These are phyloP conservation scores for Chironomus riparius DNA, from an alignment of 2,888 invertebrate species.

Conservation along the genomic window DNA sequence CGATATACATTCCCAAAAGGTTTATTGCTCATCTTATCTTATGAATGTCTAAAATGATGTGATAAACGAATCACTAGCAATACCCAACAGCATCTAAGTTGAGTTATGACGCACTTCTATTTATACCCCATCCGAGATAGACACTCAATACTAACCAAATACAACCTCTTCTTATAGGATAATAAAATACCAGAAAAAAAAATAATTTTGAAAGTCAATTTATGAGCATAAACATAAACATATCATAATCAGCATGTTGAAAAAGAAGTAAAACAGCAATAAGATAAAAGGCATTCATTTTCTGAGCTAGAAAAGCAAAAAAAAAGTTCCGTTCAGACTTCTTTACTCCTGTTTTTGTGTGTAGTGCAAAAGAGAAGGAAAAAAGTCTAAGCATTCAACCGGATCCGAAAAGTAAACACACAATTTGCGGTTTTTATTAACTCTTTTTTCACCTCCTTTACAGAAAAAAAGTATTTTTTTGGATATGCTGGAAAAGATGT, in stretches of 20 bases:
- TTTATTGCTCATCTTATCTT: too few relatives aligned
- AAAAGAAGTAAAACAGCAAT: not conserved
- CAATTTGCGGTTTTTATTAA: conserved; percentile 16
- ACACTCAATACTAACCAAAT: too few relatives aligned
- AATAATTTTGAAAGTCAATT: not conserved
- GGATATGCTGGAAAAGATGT: not conserved
- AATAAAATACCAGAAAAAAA: too few relatives aligned
- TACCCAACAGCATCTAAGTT: too few relatives aligned
- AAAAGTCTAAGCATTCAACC: not conserved
- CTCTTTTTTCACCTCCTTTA: not conserved
- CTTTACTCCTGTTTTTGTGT: not conserved
- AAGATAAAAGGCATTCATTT: not conserved
- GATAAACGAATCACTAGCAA: too few relatives aligned
- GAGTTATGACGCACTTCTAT: too few relatives aligned
- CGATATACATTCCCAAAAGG: too few relatives aligned
- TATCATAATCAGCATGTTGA: not conserved
- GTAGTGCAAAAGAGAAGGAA: not conserved
- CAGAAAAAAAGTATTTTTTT: not conserved
- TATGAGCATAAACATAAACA: not conserved
- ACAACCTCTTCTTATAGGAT: too few relatives aligned
- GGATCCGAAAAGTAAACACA: conserved; percentile 3
- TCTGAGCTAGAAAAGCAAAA: not conserved
- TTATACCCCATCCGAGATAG: too few relatives aligned
- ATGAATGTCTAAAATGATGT: too few relatives aligned
- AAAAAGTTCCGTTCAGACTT: not conserved